These are phyloP conservation scores for Elachura formosa DNA, from an alignment of 2,113 vertebrate species.

Conservation along the genomic window DNA sequence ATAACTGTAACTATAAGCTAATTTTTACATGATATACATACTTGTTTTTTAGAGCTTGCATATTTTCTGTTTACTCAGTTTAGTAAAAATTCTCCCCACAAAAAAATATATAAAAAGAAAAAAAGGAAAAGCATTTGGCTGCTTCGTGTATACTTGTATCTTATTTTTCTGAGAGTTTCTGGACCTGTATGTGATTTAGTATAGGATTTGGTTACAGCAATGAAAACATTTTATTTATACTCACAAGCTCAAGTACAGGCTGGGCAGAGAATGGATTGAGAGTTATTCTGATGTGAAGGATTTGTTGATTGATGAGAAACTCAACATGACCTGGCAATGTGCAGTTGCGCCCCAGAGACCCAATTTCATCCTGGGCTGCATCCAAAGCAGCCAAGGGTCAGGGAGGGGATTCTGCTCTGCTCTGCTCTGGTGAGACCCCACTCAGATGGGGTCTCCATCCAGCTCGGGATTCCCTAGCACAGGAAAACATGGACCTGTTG, in stretches of 20 bases:
- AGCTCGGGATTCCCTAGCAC: background rate
- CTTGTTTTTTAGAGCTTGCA: background rate
- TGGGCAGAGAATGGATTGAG: background rate
- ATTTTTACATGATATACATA: background rate
- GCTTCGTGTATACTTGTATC: background rate
- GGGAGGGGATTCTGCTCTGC: background rate
- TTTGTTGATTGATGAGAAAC: background rate
- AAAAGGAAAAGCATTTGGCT: background rate
- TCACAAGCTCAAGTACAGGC: background rate
- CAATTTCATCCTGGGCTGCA: background rate
- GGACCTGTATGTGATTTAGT: background rate
- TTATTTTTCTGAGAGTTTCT: background rate
- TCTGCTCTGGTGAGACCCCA: background rate
- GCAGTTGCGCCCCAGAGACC: background rate
- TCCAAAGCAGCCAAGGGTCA: background rate
- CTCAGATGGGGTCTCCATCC: accelerated
- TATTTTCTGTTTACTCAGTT: background rate
- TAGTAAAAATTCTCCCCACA: background rate
- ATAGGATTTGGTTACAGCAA: background rate
- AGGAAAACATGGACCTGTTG: too few species aligned
- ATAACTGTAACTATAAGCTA: background rate
- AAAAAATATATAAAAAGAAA: background rate
- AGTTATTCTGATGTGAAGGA: background rate
- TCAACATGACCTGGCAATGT: background rate
- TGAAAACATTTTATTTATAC: background rate